These are phyloP conservation scores for Hetaerina titia DNA, from an alignment of 2,888 invertebrate species.

Conservation along the genomic window DNA sequence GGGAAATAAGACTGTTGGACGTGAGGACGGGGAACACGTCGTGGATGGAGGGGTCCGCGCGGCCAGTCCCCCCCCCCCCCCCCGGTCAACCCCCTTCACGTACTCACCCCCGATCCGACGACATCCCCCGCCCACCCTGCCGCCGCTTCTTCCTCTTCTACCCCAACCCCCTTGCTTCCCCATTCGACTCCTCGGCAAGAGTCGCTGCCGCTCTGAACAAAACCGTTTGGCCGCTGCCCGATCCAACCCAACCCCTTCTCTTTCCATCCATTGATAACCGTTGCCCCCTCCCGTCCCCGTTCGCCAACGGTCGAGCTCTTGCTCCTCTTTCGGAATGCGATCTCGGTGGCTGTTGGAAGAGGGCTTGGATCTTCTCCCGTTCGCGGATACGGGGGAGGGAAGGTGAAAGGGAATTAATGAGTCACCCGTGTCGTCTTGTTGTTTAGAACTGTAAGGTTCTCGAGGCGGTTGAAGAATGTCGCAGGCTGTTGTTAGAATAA, in stretches of 20 bases:
- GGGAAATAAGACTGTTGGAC: too few relatives aligned
- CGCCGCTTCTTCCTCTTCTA: background rate
- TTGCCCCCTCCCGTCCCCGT: background rate
- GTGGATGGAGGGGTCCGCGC: background rate
- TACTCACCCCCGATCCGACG: background rate
- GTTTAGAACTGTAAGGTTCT: background rate
- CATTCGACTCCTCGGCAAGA: background rate
- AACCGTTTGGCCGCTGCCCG: background rate
- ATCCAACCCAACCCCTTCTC: background rate
- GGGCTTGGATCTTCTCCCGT: too few relatives aligned
- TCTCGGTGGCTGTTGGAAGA: background rate
- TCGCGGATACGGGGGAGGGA: background rate
- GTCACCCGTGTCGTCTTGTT: background rate
- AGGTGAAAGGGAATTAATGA: background rate
- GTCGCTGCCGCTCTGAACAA: background rate
- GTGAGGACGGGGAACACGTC: background rate
- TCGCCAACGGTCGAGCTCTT: background rate
- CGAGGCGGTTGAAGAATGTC: background rate
- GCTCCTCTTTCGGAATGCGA: slow-evolving; percentile 16
- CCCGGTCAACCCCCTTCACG: background rate
- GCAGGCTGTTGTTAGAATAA: too few relatives aligned
- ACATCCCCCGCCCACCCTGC: background rate
- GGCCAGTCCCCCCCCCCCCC: background rate
- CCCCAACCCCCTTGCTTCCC: background rate
- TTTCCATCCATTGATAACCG: background rate